Percentiles rank a stretch among this genome's conserved stretches.
Conservation (phyloP, 2,888 invertebrate genomes). For the Cephalotes varians region DNA sequence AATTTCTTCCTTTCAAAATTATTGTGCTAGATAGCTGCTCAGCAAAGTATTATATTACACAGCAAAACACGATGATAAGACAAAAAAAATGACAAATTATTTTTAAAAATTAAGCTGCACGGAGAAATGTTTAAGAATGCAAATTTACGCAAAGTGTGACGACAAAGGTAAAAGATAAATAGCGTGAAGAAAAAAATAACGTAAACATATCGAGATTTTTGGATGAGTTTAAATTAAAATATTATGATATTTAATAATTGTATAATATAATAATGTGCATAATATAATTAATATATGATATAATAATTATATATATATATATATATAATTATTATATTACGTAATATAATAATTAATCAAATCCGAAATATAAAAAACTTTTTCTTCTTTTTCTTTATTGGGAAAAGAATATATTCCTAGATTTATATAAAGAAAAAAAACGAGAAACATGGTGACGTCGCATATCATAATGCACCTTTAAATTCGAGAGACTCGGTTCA, state of each 20-base stretch:
- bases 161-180: background rate
- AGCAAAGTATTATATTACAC: background rate
- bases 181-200: background rate
- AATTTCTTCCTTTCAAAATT: background rate
- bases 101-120: background rate
- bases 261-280: background rate
- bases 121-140: background rate
- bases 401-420: no score
- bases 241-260: background rate
- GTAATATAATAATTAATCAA: background rate
- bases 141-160: background rate
- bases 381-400: no score
- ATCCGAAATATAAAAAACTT: background rate
- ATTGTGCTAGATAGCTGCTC: background rate
- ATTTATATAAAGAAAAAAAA: background rate
- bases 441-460: background rate
- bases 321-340: background rate
- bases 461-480: slow-evolving; percentile 18
- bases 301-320: background rate
- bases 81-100: background rate
- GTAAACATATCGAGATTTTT: background rate
- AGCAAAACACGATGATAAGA: background rate
- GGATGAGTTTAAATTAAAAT: background rate
- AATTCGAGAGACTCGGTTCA: slow-evolving; percentile 28
- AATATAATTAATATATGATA: background rate